Evolutionary conservation across 2,888 invertebrate genomes (phyloP), one percentile per base, ranked within the genome.

Genomic region (Ophioninae sp.): DNA sequence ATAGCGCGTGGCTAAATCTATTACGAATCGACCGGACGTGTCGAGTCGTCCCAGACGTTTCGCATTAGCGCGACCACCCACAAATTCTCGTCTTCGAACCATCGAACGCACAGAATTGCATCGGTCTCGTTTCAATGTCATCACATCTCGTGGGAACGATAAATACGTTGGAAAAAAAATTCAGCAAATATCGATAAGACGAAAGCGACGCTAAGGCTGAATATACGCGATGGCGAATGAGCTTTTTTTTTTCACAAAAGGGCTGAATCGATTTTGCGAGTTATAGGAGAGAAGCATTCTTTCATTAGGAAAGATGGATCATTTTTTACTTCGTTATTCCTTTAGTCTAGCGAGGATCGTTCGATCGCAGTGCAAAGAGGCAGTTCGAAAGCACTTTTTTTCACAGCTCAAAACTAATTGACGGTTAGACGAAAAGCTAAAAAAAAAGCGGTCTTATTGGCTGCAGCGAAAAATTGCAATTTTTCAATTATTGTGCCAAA

Each of bases 341-440:
- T 39, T 72, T 72, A 41, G 65, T 68, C 64, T 63, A 73, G 67
- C 82, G 79, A 85, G 56, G 65, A 74, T 80, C 83, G 74, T 82
- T 85, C 81, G 81, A 84, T 84, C 79, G 68, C 64, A 79, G 59
- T 64, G 81, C 82, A 81, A 84, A 76, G 84, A 85, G 79, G 84
- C 83, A n/a, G 17, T 68, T 65, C 10, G 9, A 37, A 73, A 77
- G 80, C 74, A 58, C 75, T 58, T 77, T 67, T 41, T 22, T 51
- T n/a, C n/a, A n/a, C 6, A 13, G 22, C 51, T n/a, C 61, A 6
- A 41, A 71, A 56, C 63, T 56, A 63, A 72, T 65, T 10, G 22
- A 59, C 58, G 23, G 41, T 22, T 39, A 6, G 41, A 51, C 72
- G 13, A 20, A 23, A 23, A n/a, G 71, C 30, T 17, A 9, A 17